A percentile compares a stretch with the other conserved stretches of the same genome.
These are phyloP conservation scores for Dromiciops gliroides DNA, from an alignment of 2,113 vertebrate species.

Conservation along the genomic window DNA sequence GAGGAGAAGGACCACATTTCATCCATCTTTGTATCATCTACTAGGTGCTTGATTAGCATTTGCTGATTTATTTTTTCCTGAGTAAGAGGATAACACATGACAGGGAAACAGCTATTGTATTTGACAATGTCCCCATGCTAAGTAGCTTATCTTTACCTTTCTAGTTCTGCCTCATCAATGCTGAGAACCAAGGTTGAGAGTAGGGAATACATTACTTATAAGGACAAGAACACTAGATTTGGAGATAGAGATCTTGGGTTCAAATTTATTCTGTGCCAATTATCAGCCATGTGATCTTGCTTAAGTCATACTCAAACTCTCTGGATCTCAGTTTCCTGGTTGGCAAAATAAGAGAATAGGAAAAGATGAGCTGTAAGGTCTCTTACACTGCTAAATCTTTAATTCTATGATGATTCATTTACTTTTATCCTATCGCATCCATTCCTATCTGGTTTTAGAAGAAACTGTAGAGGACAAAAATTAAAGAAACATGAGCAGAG, in stretches of 20 bases:
- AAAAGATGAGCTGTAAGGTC: background rate
- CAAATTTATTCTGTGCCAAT: background rate
- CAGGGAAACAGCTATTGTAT: background rate
- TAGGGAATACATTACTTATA: background rate
- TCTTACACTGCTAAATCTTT: background rate
- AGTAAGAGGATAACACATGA: background rate
- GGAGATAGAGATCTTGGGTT: background rate
- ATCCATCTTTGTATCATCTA: background rate
- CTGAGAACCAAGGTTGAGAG: background rate
- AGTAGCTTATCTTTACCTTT: background rate
- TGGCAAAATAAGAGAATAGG: background rate
- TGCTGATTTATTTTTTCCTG: background rate
- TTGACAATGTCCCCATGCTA: background rate
- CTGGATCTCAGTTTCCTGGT: no score
- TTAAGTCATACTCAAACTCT: background rate
- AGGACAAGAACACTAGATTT: background rate
- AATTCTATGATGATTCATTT: background rate
- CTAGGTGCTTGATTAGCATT: background rate
- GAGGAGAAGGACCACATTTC: background rate
- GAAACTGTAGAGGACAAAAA: slow-evolving; percentile 10
- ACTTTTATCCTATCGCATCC: background rate
- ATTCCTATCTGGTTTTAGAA: background rate
- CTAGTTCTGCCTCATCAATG: background rate
- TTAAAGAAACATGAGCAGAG: slow-evolving; percentile 69
- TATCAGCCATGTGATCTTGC: background rate